phyloP scores from a whole-genome alignment of 2,113 vertebrate genomes.

The Zapus hudsonius region DNA sequence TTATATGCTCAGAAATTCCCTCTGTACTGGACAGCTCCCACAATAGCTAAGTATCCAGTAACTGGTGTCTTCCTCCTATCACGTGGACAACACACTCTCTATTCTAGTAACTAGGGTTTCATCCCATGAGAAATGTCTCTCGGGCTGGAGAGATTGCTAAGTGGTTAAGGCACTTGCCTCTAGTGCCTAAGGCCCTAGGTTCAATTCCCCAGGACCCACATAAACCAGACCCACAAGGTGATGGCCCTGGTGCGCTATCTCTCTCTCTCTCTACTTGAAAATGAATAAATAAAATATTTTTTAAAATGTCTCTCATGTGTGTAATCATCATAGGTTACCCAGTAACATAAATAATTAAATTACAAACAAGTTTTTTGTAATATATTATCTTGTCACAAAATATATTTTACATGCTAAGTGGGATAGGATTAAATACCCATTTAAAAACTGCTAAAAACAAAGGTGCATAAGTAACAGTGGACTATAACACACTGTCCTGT shows the following conservation, averaged over 20 bases:
- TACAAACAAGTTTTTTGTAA: neutral
- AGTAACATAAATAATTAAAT: slow-evolving; percentile 20
- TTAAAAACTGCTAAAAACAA: neutral
- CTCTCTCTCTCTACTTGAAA: too few relatives aligned
- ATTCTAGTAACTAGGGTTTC: neutral
- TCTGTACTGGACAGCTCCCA: neutral
- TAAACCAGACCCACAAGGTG: too few relatives aligned
- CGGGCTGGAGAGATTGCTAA: too few relatives aligned
- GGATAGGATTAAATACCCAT: neutral
- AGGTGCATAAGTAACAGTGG: neutral
- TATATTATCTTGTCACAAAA: neutral
- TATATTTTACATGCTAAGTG: neutral
- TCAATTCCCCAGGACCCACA: too few relatives aligned
- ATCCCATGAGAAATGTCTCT: neutral
- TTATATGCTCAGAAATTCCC: neutral
- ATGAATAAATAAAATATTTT: too few relatives aligned
- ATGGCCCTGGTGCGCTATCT: too few relatives aligned
- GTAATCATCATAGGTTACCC: neutral
- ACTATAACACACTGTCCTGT: too few relatives aligned
- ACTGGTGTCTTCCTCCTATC: neutral
- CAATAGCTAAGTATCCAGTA: neutral
- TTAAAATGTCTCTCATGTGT: neutral
- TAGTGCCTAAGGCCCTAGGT: too few relatives aligned
- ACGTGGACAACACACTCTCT: neutral
- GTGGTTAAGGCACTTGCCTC: too few relatives aligned